Base-by-base conservation (phyloP, 2,113 vertebrate species). In the Cricetomys ansorgei region DNA sequence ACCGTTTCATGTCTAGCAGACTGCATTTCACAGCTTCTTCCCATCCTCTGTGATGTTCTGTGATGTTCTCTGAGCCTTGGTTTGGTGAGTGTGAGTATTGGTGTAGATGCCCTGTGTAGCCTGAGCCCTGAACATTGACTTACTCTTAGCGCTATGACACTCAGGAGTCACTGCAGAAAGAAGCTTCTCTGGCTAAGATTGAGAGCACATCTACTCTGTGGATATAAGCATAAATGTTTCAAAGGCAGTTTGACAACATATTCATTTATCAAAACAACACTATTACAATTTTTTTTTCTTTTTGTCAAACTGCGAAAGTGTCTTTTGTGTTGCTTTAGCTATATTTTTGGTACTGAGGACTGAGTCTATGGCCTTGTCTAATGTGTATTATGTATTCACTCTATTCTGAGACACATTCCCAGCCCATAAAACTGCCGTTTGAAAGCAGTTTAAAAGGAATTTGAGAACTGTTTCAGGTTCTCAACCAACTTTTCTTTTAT, bases 401-500 rank as follows among this genome's bases (percentile, higher is more conserved):
- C 62, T 34, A 12, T 67, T 43, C 43, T 67, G 43, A 86, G 31
- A 23, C 19, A 34, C 9, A 37, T 23, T 67, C 83, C 27, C 57
- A 64, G 40, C 25, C 27, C 62, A 37, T 10, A 50, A 48, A 48
- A 64, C 83, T 67, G 23, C 34, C 29, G 40, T 88, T 86, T 73
- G 37, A 94, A 85, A 37, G 75, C 40, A 55, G 17, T 84, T 84
- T 79, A 67, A 75, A 85, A 57, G 29, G 5, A 67, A 1, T 73
- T 59, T 94, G 21, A 70, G 21, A 93, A 69, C 17, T 95, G 23
- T 80, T 86, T 89, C 80, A 88, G 15, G 11, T 95, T 27, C n/a
- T n/a, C n/a, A n/a, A 27, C 81, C 45, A 45, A 40, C 84, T 34
- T 92, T 67, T 93, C 83, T 87, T 92, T 29, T 95, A 34, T 91